phyloP scores from a whole-genome alignment of 2,888 invertebrate genomes.

The Peribatodes rhomboidaria region DNA sequence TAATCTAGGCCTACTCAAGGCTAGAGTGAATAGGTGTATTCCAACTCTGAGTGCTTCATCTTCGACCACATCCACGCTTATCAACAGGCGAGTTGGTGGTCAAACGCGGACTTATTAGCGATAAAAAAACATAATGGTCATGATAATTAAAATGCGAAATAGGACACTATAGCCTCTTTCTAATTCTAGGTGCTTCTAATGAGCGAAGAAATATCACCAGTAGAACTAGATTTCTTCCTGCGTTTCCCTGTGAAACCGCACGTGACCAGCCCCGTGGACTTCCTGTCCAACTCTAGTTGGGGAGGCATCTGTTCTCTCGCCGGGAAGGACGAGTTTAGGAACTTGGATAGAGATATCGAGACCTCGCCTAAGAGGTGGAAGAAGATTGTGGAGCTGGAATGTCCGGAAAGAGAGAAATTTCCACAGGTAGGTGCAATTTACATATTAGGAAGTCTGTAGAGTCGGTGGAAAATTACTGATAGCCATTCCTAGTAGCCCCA shows the following conservation, averaged over 20 bases:
- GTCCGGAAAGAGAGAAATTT: constrained; percentile 98
- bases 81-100: no score
- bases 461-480: no score
- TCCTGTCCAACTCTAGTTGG: constrained; percentile 96
- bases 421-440: constrained; percentile 92
- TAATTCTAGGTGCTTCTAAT: constrained; percentile 91
- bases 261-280: constrained; percentile 97
- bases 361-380: constrained; percentile 99
- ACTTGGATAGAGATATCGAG: constrained; percentile 98
- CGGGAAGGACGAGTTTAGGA: constrained; percentile 96
- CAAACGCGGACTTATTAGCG: no score
- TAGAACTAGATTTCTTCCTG: constrained; percentile 96
- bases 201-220: constrained; percentile 94
- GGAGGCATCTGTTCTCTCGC: constrained; percentile 97
- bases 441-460: no score
- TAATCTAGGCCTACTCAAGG: no score
- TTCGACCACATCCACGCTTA: no score
- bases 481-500: no score
- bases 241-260: constrained; percentile 97
- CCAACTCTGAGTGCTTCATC: no score
- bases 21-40: no score
- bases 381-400: constrained; percentile 97
- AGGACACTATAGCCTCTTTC: background rate
- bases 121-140: no score
- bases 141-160: background rate